Evolutionary conservation across 1,140 invertebrate genomes (phyloP).

Genomic region (Drosophila busckii): DNA sequence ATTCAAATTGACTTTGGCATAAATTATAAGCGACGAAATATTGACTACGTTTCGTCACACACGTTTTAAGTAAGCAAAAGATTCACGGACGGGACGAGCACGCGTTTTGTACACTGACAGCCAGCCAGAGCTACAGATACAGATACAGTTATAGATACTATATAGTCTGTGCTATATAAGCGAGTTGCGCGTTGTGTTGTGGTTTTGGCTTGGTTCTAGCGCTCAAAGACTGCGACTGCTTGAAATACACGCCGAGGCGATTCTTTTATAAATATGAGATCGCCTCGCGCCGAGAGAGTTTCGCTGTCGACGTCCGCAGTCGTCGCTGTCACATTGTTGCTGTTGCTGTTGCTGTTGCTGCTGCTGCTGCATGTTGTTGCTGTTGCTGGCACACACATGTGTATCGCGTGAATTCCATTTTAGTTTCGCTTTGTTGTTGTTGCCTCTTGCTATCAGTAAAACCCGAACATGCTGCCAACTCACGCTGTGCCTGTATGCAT

Average conservation of each 20-base stretch:
- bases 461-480: conserved; percentile 52
- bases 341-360: neutral
- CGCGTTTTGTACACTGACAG: conserved; percentile 7
- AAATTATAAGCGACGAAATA: conserved; percentile 6
- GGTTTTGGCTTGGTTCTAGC: conserved; percentile 56
- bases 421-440: conserved; percentile 22
- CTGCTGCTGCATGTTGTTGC: neutral
- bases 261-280: conserved; percentile 72
- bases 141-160: conserved; percentile 19
- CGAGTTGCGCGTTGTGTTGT: conserved; percentile 22
- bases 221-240: conserved; percentile 70
- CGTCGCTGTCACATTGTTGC: conserved; percentile 13
- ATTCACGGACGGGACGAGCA: conserved; percentile 11
- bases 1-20: conserved; percentile 11
- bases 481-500: neutral
- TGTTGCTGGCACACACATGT: conserved; percentile 37
- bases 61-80: conserved; percentile 6
- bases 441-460: conserved; percentile 56
- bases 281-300: conserved; percentile 21
- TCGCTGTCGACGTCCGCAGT: neutral
- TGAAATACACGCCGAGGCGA: conserved; percentile 55
- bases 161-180: conserved; percentile 2
- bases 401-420: conserved; percentile 68
- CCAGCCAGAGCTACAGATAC: neutral
- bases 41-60: neutral